Evolutionary conservation across 2,888 invertebrate species (phyloP).

Genomic region (Julus scandinavius): DNA sequence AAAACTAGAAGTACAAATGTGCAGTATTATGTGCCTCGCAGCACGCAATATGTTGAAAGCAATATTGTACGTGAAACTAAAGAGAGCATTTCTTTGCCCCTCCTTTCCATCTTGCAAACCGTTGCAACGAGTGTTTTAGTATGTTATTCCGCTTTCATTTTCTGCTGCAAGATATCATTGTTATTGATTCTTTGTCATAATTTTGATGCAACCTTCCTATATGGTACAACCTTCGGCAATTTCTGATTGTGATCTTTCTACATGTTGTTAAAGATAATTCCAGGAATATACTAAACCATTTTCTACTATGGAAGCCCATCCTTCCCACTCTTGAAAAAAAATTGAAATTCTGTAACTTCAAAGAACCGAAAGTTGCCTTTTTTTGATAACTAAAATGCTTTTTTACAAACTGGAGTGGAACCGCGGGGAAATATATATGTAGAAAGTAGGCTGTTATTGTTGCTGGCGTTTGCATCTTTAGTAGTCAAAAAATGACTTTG

Average conservation of each 20-base stretch:
- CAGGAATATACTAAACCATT: background rate
- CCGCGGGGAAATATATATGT: background rate
- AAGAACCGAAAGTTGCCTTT: background rate
- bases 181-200: constrained; percentile 34
- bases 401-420: constrained; percentile 21
- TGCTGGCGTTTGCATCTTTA: constrained; percentile 21
- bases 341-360: background rate
- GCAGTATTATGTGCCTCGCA: background rate
- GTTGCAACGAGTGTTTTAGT: background rate
- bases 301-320: background rate
- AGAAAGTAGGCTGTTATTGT: constrained; percentile 36
- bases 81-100: background rate
- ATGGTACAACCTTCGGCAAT: background rate
- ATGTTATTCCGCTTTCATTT: background rate
- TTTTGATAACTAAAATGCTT: background rate
- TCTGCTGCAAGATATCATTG: background rate
- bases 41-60: background rate
- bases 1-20: background rate
- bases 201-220: background rate
- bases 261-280: background rate
- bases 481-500: constrained; percentile 26
- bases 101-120: background rate
- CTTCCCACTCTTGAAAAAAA: background rate
- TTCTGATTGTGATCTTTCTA: background rate
- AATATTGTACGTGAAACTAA: background rate